Evolutionary conservation across 1,140 invertebrate genomes (phyloP), one percentile per base, ranked within the genome.

Genomic region (Drosophila lacteicornis): DNA sequence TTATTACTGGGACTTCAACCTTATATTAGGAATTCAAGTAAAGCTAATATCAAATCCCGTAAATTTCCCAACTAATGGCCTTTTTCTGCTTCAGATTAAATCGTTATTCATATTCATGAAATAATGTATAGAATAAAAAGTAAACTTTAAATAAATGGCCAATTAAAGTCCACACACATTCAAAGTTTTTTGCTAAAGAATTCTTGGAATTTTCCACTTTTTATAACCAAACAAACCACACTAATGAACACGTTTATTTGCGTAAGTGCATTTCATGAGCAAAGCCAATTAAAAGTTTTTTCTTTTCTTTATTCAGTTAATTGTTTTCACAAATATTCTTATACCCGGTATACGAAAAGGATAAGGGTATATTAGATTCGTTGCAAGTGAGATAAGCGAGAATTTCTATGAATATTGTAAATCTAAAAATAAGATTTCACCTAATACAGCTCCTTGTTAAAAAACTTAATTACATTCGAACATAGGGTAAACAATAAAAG

Each of bases 251-350:
- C 8, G 4, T n/a, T 51, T 51, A n/a, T 51, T 51, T 17, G 4
- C 8, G 13, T 55, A 40, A 12, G 15, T 17, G 17, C 19, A 9
- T 50, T 55, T 4, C n/a, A 30, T 27, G 12, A 56, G 7, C 19
- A 25, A 15, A 40, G 30, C 47, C 59, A 55, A 62, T 61, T 38
- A 56, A 17, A 7, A 36, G 1, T 17, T 56, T 40, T 56, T 22
- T 4, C 12, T 17, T 53, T 27, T 12, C 12, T 61, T 61, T 61
- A 38, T 61, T 38, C 8, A 15, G 40, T 12, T 40, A 56, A 40
- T 56, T 56, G 33, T 27, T 40, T 57, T 25, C 22, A 12, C 15
- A 12, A 17, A 61, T 19, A 22, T 47, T 36, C 36, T 11, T 36
- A 12, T 47, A n/a, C 5, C 11, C 12, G 33, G 12, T 13, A 27